Evolutionary conservation across 2,113 vertebrate genomes (phyloP).

Genomic region (Megaceryle maxima): DNA sequence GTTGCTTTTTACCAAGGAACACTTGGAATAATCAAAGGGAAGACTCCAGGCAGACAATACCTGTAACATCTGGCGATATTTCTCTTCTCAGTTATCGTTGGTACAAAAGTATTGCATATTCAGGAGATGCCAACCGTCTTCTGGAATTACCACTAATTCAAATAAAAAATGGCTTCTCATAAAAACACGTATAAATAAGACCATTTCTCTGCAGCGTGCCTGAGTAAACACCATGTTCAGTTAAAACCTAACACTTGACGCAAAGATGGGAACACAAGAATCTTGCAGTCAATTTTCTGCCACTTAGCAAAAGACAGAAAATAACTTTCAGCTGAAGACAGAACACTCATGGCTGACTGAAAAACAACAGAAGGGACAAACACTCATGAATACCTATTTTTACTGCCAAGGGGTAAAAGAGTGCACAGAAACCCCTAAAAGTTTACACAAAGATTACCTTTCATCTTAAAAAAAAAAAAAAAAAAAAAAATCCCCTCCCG

Average conservation of each 20-base stretch:
- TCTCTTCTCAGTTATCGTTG: not conserved
- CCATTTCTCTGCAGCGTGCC: not conserved
- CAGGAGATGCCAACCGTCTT: not conserved
- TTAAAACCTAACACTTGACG: not conserved
- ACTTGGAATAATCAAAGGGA: not conserved
- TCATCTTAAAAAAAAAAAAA: not conserved
- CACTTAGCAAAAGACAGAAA: not conserved
- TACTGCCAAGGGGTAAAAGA: not conserved
- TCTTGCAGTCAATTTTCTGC: not conserved
- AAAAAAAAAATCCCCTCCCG: no score
- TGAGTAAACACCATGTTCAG: not conserved
- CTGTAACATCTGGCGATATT: not conserved
- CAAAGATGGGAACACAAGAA: not conserved
- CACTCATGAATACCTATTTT: not conserved
- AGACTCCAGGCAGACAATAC: not conserved
- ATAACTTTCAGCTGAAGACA: not conserved
- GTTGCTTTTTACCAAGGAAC: not conserved
- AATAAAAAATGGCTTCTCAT: not conserved
- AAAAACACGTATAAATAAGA: not conserved
- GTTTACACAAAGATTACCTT: not conserved
- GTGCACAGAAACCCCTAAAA: not conserved
- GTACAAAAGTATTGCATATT: not conserved
- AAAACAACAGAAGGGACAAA: not conserved
- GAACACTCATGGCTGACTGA: not conserved
- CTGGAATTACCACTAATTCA: not conserved